A percentile compares a stretch with the other conserved stretches of the same genome.
Conservation (phyloP, 2,797 vertebrate species). For the Molossus alvarezi region DNA sequence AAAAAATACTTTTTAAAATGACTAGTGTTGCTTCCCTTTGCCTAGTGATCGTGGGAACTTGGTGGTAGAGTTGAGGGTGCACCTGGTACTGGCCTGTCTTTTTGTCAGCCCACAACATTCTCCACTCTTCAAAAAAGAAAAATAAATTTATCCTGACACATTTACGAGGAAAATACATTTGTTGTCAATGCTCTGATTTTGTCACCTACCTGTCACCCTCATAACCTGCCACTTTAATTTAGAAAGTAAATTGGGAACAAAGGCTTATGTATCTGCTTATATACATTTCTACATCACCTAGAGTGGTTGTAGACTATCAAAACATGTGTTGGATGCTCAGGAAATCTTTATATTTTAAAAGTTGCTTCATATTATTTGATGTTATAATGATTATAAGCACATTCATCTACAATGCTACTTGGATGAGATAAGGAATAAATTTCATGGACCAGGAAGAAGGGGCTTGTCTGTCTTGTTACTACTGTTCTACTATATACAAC, state of each 20-base stretch:
- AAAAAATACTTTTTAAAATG: neutral
- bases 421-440: neutral
- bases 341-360: constrained; percentile 2
- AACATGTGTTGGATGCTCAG: neutral
- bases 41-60: neutral
- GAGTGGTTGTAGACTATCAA: neutral
- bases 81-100: neutral
- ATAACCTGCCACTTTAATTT: neutral
- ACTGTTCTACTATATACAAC: neutral
- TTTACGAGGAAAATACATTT: neutral
- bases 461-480: neutral
- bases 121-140: neutral
- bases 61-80: neutral
- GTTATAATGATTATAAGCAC: neutral
- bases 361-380: constrained; percentile 22
- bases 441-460: neutral
- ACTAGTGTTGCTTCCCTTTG: neutral
- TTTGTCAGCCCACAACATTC: neutral
- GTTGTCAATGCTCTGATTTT: neutral
- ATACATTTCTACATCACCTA: neutral
- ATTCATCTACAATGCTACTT: neutral
- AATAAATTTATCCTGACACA: neutral
- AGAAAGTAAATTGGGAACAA: neutral
- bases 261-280: neutral
- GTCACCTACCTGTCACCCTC: neutral